phyloP scores from a whole-genome alignment of 2,797 vertebrate genomes.

The Malacoraja senta region DNA sequence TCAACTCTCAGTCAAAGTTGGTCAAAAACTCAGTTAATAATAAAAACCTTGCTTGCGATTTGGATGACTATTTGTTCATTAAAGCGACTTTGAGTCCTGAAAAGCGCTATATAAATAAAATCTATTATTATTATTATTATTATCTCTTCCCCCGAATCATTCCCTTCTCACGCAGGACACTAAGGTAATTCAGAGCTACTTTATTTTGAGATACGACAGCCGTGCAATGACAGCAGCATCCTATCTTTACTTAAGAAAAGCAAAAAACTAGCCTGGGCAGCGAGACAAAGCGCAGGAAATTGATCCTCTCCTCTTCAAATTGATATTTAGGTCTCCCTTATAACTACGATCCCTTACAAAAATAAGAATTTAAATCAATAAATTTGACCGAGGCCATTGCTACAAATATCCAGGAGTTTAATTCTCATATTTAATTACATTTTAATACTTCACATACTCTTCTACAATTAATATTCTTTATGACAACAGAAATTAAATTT shows the following conservation, averaged over 20 bases:
- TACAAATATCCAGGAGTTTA: background rate
- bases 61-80: background rate
- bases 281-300: background rate
- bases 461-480: background rate
- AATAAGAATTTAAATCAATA: background rate
- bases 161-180: background rate
- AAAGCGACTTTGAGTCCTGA: too few species aligned
- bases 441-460: background rate
- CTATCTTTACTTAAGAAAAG: background rate
- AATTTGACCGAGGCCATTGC: background rate
- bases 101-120: too few species aligned
- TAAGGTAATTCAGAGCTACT: background rate
- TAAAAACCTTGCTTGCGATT: background rate
- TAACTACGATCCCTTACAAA: background rate
- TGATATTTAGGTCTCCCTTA: background rate
- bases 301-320: background rate
- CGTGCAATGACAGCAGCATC: too few species aligned
- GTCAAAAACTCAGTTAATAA: background rate
- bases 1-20: background rate
- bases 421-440: background rate
- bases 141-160: background rate
- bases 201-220: background rate
- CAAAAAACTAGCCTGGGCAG: background rate
- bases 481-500: background rate
- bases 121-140: too few species aligned